These are phyloP conservation scores for Drosophila dunni DNA, from an alignment of 1,140 invertebrate genomes.

Conservation along the genomic window DNA sequence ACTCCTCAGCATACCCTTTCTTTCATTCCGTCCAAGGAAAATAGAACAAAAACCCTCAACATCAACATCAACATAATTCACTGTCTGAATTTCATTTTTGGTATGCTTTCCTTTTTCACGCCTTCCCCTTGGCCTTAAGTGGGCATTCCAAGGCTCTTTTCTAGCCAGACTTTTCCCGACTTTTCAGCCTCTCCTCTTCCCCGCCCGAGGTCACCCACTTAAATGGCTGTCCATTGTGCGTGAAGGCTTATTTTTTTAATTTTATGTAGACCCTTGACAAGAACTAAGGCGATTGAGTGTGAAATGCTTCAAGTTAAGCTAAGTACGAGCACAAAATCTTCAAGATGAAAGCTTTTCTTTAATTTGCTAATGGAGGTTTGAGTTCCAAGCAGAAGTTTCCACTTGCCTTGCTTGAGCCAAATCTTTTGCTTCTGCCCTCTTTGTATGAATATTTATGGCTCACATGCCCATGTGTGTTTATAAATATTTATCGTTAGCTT, in stretches of 20 bases:
- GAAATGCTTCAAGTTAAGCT: slow-evolving; percentile 21
- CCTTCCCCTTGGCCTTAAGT: slow-evolving; percentile 18
- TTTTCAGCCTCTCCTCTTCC: background rate
- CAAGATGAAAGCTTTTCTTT: slow-evolving; percentile 17
- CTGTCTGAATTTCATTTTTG: slow-evolving; percentile 71
- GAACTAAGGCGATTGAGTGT: slow-evolving; percentile 25
- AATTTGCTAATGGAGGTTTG: slow-evolving; percentile 19
- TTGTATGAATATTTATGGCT: slow-evolving; percentile 36
- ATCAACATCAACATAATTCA: slow-evolving; percentile 65
- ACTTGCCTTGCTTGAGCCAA: background rate
- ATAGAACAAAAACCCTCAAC: slow-evolving; percentile 10
- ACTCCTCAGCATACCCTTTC: background rate
- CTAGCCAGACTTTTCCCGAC: background rate
- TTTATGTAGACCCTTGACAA: slow-evolving; percentile 32
- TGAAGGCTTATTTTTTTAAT: slow-evolving; percentile 36
- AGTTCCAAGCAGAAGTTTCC: background rate
- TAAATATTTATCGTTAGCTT: slow-evolving; percentile 28
- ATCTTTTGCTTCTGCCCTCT: background rate
- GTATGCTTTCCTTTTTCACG: slow-evolving; percentile 56
- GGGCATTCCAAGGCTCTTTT: slow-evolving; percentile 8
- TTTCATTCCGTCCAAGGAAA: background rate
- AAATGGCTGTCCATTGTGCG: slow-evolving; percentile 7
- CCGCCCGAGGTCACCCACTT: background rate
- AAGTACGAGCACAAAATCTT: slow-evolving; percentile 11
- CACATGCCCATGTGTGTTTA: slow-evolving; percentile 16